phyloP scores from a whole-genome alignment of 30 jellyfish, hydroid and myxozoan species.

The Aurelia aurita region DNA sequence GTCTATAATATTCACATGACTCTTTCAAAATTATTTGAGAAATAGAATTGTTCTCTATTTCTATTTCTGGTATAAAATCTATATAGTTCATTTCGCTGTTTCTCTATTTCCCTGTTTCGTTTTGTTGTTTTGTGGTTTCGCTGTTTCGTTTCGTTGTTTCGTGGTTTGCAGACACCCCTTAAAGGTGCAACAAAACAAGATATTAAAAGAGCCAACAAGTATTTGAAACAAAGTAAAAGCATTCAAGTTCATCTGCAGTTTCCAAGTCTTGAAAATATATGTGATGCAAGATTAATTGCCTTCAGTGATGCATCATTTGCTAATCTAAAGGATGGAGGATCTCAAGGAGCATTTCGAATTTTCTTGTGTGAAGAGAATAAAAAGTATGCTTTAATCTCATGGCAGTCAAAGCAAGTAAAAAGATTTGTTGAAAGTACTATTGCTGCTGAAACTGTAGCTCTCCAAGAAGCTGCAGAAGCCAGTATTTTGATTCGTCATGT shows the following conservation, averaged over 20 bases:
- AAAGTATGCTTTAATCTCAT: neutral
- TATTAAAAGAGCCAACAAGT: neutral
- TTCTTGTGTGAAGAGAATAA: neutral
- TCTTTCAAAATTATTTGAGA: no score
- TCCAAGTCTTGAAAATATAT: constrained; percentile 4
- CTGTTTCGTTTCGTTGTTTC: no score
- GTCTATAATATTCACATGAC: no score
- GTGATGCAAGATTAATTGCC: neutral
- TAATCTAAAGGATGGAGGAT: neutral
- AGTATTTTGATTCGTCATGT: neutral
- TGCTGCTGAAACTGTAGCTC: constrained; percentile 29
- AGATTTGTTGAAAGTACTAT: constrained; percentile 10
- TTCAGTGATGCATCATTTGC: constrained; percentile 17
- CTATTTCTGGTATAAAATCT: no score
- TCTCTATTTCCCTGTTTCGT: no score
- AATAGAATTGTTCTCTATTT: no score
- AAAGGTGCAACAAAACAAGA: no score
- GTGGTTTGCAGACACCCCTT: no score
- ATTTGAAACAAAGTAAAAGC: constrained; percentile 7
- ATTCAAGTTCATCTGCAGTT: constrained; percentile 9
- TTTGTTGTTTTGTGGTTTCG: no score
- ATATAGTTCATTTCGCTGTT: no score
- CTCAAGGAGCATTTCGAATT: constrained; percentile 11
- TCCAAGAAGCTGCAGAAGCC: neutral
- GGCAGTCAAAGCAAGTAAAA: neutral